These are phyloP conservation scores for Leucophenga varia DNA, from an alignment of 1,140 invertebrate genomes.

Conservation along the genomic window DNA sequence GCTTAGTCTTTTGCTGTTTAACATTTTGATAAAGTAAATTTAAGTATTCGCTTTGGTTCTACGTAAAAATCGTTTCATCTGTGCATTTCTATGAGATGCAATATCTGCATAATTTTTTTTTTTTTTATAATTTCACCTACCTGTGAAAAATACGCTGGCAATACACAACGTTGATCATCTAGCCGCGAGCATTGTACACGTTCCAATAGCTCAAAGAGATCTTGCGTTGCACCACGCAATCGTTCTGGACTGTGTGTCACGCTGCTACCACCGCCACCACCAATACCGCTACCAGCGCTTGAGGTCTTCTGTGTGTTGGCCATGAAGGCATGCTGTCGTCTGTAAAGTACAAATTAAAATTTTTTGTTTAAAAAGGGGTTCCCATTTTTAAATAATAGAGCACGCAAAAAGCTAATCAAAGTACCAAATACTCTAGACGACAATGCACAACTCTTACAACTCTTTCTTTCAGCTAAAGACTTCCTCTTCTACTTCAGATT, in stretches of 20 bases:
- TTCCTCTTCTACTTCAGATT: too few relatives aligned
- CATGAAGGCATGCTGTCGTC: slow-evolving; percentile 59
- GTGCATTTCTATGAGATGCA: not conserved
- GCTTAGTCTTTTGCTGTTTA: too few relatives aligned
- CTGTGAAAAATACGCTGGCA: slow-evolving; percentile 85
- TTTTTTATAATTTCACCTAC: slow-evolving; percentile 59
- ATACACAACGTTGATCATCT: slow-evolving; percentile 91
- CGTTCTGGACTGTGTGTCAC: slow-evolving; percentile 56
- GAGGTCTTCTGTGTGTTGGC: slow-evolving; percentile 46
- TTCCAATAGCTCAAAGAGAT: slow-evolving; percentile 87
- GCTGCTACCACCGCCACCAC: slow-evolving; percentile 54
- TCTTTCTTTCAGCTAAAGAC: too few relatives aligned
- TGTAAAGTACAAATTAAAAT: slow-evolving; percentile 35
- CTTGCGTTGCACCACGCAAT: slow-evolving; percentile 70
- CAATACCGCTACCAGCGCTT: slow-evolving; percentile 28
- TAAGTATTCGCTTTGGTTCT: not conserved
- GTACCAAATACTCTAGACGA: too few relatives aligned
- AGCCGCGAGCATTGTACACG: slow-evolving; percentile 87
- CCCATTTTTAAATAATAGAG: slow-evolving; percentile 41
- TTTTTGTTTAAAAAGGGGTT: not conserved
- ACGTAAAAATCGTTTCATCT: not conserved
- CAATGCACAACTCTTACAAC: too few relatives aligned
- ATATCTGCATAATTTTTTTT: not conserved
- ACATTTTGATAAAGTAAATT: too few relatives aligned
- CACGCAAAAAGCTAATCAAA: slow-evolving; percentile 38